Evolutionary conservation across 2,888 invertebrate species (phyloP).

Genomic region (Apodemia hepburni): DNA sequence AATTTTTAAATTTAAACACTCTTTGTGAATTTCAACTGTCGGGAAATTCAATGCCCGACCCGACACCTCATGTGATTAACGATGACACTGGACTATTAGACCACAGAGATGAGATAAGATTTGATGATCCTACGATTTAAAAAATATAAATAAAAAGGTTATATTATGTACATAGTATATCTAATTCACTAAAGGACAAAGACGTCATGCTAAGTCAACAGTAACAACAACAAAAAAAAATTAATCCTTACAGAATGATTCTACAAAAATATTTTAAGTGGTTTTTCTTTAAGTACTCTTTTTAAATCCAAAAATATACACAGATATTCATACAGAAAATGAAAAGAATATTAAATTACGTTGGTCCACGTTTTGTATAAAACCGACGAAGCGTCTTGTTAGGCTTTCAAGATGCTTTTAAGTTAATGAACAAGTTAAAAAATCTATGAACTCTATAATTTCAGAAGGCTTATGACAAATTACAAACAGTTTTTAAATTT

Average conservation of each 20-base stretch:
- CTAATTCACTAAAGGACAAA: too few relatives aligned
- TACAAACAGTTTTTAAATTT: constrained; percentile 21
- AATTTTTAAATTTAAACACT: too few relatives aligned
- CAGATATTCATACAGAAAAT: constrained; percentile 71
- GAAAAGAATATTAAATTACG: constrained; percentile 78
- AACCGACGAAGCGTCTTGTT: constrained; percentile 76
- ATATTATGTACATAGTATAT: too few relatives aligned
- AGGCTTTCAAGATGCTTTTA: constrained; percentile 77
- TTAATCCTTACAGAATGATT: not conserved
- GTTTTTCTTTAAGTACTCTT: constrained; percentile 42
- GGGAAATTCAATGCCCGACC: too few relatives aligned
- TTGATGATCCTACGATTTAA: too few relatives aligned
- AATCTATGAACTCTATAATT: constrained; percentile 61
- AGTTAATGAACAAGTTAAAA: constrained; percentile 76
- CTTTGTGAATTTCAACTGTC: too few relatives aligned
- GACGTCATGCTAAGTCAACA: too few relatives aligned
- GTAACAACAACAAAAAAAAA: too few relatives aligned
- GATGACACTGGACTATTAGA: too few relatives aligned
- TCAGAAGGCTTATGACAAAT: constrained; percentile 29
- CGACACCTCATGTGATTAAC: too few relatives aligned
- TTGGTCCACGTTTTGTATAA: constrained; percentile 68
- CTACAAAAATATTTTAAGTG: constrained; percentile 23
- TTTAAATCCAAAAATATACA: constrained; percentile 53
- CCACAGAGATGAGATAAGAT: too few relatives aligned
- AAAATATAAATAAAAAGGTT: too few relatives aligned